Conservation (phyloP, 2,888 invertebrate species). For the Electrophaes corylata region DNA sequence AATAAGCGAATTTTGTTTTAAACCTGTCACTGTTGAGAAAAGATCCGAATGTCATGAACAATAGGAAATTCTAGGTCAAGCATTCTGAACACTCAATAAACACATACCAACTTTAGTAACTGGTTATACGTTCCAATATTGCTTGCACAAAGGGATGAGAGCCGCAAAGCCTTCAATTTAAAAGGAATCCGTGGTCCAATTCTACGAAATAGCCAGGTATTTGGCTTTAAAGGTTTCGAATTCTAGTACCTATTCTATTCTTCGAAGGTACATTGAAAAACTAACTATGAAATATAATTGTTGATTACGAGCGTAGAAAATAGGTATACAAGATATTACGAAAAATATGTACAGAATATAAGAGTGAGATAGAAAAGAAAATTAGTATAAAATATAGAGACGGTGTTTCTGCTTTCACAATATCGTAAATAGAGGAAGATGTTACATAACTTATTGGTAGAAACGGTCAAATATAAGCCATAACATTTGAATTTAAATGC, state of each 20-base stretch:
- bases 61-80: constrained; percentile 42
- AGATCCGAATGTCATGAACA: constrained; percentile 28
- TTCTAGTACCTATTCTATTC: background rate
- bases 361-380: too few species aligned
- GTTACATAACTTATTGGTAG: constrained; percentile 17
- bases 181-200: constrained; percentile 20
- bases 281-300: background rate
- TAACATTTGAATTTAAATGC: background rate
- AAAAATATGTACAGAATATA: too few species aligned
- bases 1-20: background rate
- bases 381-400: background rate
- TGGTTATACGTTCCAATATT: constrained; percentile 29
- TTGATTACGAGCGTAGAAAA: background rate
- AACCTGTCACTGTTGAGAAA: background rate
- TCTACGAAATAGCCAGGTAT: background rate
- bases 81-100: constrained; percentile 32
- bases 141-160: constrained; percentile 25
- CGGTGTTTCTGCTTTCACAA: background rate
- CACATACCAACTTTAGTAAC: constrained; percentile 32
- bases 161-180: constrained; percentile 34
- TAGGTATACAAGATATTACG: background rate
- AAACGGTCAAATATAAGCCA: background rate
- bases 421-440: constrained; percentile 18
- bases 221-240: constrained; percentile 8
- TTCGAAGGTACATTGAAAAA: too few species aligned